A percentile compares a stretch with the other conserved stretches of the same genome.
Conservation (phyloP, 1,140 invertebrate genomes). For the Drosophila tani region DNA sequence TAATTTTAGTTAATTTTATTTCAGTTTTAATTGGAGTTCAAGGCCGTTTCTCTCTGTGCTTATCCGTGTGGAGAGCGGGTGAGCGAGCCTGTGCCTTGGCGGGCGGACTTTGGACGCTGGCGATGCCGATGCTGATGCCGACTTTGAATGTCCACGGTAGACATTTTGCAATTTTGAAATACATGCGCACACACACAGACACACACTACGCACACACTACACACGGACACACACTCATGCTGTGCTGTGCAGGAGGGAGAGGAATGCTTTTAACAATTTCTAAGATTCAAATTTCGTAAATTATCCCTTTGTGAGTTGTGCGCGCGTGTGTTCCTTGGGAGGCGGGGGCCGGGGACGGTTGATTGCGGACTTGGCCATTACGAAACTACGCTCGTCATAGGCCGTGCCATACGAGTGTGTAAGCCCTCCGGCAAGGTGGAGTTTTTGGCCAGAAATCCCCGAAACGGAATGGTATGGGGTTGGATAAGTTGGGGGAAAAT, state of each 20-base stretch:
- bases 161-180: slow-evolving; percentile 83
- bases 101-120: slow-evolving; percentile 28
- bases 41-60: background rate
- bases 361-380: slow-evolving; percentile 53
- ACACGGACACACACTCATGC: slow-evolving; percentile 34
- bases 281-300: slow-evolving; percentile 84
- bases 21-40: background rate
- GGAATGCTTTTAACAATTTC: slow-evolving; percentile 82
- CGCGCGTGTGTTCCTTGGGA: slow-evolving; percentile 26
- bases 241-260: slow-evolving; percentile 2
- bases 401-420: slow-evolving; percentile 7
- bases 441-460: slow-evolving; percentile 12
- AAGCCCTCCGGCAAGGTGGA: slow-evolving; percentile 33
- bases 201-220: slow-evolving; percentile 9
- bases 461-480: background rate
- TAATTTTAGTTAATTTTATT: background rate
- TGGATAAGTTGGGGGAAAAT: background rate
- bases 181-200: slow-evolving; percentile 68
- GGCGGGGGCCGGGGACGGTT: slow-evolving; percentile 1
- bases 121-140: slow-evolving; percentile 41
- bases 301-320: slow-evolving; percentile 78
- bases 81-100: slow-evolving; percentile 13
- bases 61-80: background rate
- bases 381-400: slow-evolving; percentile 49
- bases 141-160: slow-evolving; percentile 80